These are phyloP conservation scores for Ochropleura plecta DNA, from an alignment of 2,888 invertebrate genomes.

Conservation along the genomic window DNA sequence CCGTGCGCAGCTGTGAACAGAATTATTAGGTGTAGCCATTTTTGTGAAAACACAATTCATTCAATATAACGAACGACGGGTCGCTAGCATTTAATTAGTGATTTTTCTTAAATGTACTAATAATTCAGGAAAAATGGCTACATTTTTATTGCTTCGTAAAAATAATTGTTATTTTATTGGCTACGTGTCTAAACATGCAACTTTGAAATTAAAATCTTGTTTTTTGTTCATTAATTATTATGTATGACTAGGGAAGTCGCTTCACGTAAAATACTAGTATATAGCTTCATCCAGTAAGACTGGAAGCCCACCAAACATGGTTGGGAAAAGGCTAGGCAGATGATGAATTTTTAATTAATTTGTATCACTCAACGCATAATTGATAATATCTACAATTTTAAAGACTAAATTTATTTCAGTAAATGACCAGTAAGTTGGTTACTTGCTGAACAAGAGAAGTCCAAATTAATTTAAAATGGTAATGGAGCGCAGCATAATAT, in stretches of 20 bases:
- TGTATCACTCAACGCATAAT: not conserved
- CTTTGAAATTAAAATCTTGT: not conserved
- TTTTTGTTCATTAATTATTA: not conserved
- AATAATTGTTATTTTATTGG: slow-evolving; percentile 30
- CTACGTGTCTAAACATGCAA: slow-evolving; percentile 27
- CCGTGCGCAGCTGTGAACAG: slow-evolving; percentile 72
- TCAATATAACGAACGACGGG: slow-evolving; percentile 56
- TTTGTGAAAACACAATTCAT: slow-evolving; percentile 65
- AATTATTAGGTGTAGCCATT: slow-evolving; percentile 70
- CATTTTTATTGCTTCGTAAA: slow-evolving; percentile 40
- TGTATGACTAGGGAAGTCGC: too few relatives aligned
- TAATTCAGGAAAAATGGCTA: slow-evolving; percentile 46
- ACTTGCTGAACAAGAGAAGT: too few relatives aligned
- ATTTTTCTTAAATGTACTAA: slow-evolving; percentile 46
- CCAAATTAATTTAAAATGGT: too few relatives aligned
- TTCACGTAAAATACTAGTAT: too few relatives aligned
- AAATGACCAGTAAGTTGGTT: too few relatives aligned
- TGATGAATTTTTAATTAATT: too few relatives aligned
- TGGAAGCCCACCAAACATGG: too few relatives aligned
- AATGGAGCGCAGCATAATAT: too few relatives aligned
- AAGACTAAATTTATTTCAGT: not conserved
- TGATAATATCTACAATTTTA: not conserved
- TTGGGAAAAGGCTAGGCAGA: too few relatives aligned
- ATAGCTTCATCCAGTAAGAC: too few relatives aligned
- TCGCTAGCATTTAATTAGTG: slow-evolving; percentile 52